Evolutionary conservation across 2,797 vertebrate species (phyloP), one percentile per base, ranked within the genome.

Genomic region (Chrysocyon brachyurus): DNA sequence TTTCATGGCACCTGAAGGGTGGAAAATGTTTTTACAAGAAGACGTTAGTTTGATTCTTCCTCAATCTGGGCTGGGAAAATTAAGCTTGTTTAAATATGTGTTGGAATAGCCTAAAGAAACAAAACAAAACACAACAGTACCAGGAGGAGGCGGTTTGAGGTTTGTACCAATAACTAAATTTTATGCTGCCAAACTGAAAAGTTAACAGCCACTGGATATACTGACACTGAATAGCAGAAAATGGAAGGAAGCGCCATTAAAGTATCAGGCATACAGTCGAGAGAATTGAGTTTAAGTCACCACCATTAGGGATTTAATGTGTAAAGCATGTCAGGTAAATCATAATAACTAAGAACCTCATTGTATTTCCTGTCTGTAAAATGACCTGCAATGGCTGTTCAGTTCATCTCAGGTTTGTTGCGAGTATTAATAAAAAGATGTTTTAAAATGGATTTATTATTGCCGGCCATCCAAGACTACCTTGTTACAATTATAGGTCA

Each of bases 1-100:
- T 97, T 88, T 86, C 90, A 90, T 64, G n/a, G 79, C 52, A 90
- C 91, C 46, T 63, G 85, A 81, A 97, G 68, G 94, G 92, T 85
- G 54, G 22, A 75, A 97, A 85, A 59, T 75, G 33, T 0, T 85
- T 16, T 21, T 15, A 16, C 24, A n/a, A 81, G 26, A 83, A 57
- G 12, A 83, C 70, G 1, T 9, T 8, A 36, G 19, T 86, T 94
- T 77, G 66, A 75, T 95, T 73, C 4, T 54, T 31, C 0, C 14
- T 12, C 12, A 21, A 0, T 36, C 5, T 84, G 54, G 72, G 26
- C 4, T 61, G 19, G 17, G 22, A 33, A 85, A 92, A 61, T 19
- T 21, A 40, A 5, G 7, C 28, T 70, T 83, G 36, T 52, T 93
- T 90, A 77, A 73, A 89, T 79, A 66, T 1, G n/a, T 12, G 10